Percentiles rank a stretch among this genome's conserved stretches.
Evolutionary conservation across 1,140 invertebrate genomes (phyloP).

Genomic region (Rhopalosiphum maidis): DNA sequence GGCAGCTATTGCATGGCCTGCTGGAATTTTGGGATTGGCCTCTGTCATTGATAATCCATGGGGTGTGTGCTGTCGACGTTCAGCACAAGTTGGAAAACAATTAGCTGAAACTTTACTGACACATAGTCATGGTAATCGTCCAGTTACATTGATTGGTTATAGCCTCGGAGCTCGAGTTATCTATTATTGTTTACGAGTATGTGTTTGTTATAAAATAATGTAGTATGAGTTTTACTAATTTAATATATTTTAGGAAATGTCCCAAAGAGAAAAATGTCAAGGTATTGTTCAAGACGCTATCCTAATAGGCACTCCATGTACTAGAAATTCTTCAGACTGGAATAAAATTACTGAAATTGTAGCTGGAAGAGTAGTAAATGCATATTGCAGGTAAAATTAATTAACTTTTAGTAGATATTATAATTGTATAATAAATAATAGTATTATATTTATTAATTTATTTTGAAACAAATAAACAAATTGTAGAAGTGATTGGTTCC

Average conservation of each 20-base stretch:
- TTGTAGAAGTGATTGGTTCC: slow-evolving; percentile 70
- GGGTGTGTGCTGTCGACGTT: slow-evolving; percentile 74
- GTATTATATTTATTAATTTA: not conserved
- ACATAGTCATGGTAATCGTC: slow-evolving; percentile 73
- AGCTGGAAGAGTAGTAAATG: slow-evolving; percentile 72
- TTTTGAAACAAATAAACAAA: not conserved
- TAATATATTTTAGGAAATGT: slow-evolving; percentile 61
- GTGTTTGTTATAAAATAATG: slow-evolving; percentile 25
- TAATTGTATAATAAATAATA: not conserved
- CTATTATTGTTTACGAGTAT: slow-evolving; percentile 71
- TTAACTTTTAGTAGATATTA: not conserved
- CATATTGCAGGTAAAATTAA: slow-evolving; percentile 68
- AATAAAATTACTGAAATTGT: slow-evolving; percentile 68
- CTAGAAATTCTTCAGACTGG: slow-evolving; percentile 68
- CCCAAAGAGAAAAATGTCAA: slow-evolving; percentile 66
- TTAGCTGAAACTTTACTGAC: slow-evolving; percentile 73
- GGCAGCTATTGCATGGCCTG: slow-evolving; percentile 75
- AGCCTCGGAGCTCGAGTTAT: slow-evolving; percentile 77
- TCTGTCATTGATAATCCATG: slow-evolving; percentile 78
- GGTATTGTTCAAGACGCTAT: slow-evolving; percentile 77
- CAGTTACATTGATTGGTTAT: slow-evolving; percentile 77
- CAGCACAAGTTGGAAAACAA: slow-evolving; percentile 72
- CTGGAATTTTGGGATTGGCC: slow-evolving; percentile 70
- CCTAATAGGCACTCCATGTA: slow-evolving; percentile 74
- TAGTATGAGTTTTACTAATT: not conserved